phyloP scores from a whole-genome alignment of 1,140 invertebrate genomes.

The Drosophila nigrodunni region DNA sequence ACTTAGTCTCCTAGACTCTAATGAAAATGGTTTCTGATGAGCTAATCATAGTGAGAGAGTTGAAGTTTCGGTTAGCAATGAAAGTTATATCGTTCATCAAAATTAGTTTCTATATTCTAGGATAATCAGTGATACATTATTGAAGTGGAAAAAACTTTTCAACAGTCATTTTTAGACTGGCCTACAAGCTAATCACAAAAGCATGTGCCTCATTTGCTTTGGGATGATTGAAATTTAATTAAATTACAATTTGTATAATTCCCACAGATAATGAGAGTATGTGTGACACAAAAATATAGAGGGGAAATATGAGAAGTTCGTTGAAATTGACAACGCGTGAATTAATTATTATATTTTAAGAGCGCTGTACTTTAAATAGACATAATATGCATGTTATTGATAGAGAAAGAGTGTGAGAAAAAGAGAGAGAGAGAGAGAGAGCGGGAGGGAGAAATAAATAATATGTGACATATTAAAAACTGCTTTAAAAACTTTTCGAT shows the following conservation, averaged over 20 bases:
- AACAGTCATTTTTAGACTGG: background rate
- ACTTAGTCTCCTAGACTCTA: no score
- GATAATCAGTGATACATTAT: no score
- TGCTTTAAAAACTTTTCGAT: constrained; percentile 55
- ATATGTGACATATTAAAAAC: constrained; percentile 57
- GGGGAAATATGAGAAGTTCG: constrained; percentile 15
- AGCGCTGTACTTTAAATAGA: constrained; percentile 38
- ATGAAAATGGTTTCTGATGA: no score
- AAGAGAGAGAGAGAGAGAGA: constrained; percentile 15
- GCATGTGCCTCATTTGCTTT: constrained; percentile 40
- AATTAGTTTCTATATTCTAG: no score
- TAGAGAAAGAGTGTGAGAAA: constrained; percentile 5
- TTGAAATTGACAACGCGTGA: constrained; percentile 46
- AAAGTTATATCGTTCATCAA: no score
- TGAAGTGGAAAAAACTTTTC: no score
- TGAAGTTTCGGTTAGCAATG: no score
- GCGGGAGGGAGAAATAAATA: constrained; percentile 23
- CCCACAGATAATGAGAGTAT: background rate
- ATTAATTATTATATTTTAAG: constrained; percentile 62
- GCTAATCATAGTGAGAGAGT: no score
- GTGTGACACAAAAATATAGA: constrained; percentile 13
- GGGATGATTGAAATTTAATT: constrained; percentile 67
- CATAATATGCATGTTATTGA: constrained; percentile 36
- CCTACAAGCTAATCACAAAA: constrained; percentile 45
- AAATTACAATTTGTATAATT: constrained; percentile 52